Percentiles rank a stretch among this genome's conserved stretches.
These are phyloP conservation scores for Donacobius atricapilla DNA, from an alignment of 2,113 vertebrate species.

Conservation along the genomic window DNA sequence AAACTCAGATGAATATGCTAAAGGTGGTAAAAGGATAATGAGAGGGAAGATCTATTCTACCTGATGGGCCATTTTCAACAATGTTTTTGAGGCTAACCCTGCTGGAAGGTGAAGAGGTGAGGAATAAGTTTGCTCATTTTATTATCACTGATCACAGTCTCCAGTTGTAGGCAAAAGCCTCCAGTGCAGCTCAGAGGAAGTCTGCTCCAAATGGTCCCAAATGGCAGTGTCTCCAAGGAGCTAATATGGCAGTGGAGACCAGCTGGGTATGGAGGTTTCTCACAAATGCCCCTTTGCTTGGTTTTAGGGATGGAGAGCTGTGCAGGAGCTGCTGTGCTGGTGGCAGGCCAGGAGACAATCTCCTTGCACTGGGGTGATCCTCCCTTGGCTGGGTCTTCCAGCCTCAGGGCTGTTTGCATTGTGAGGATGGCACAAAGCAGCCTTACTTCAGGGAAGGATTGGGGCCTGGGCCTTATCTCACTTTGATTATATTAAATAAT, in stretches of 20 bases:
- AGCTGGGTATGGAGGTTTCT: background rate
- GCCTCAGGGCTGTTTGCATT: slow-evolving; percentile 4
- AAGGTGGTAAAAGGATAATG: background rate
- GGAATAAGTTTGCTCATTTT: background rate
- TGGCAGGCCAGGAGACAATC: slow-evolving; percentile 5
- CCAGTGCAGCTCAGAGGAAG: background rate
- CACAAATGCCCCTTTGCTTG: background rate
- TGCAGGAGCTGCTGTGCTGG: background rate
- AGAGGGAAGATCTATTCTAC: background rate
- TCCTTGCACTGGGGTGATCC: background rate
- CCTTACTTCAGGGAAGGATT: slow-evolving; percentile 38
- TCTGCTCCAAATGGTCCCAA: background rate
- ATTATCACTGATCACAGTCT: background rate
- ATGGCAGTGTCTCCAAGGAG: background rate
- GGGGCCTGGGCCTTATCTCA: slow-evolving; percentile 25
- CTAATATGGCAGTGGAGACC: background rate
- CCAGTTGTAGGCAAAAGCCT: background rate
- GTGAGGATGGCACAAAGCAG: slow-evolving; percentile 53
- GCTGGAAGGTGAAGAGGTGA: background rate
- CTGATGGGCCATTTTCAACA: background rate
- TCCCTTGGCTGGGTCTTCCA: slow-evolving; percentile 38
- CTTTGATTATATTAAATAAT: slow-evolving; percentile 62
- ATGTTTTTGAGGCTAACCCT: background rate
- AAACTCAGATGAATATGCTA: background rate
- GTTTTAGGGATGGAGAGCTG: background rate